phyloP scores from a whole-genome alignment of 1,140 invertebrate species.

The Dendrolimus punctatus region DNA sequence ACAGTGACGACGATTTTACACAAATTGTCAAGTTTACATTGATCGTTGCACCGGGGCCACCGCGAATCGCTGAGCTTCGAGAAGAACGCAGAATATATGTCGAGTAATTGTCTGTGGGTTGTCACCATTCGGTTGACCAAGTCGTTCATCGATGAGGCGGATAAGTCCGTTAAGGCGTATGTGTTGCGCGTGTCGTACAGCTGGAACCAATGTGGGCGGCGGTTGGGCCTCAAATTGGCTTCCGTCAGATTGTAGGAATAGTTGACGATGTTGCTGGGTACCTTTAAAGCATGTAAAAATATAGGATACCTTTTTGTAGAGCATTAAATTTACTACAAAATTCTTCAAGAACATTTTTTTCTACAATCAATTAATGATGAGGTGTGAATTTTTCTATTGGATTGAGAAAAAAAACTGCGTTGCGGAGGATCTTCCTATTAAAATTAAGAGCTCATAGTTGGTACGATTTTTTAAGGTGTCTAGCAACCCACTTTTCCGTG shows the following conservation, averaged over 20 bases:
- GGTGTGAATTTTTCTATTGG: no score
- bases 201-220: constrained; percentile 76
- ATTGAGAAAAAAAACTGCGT: no score
- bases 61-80: constrained; percentile 74
- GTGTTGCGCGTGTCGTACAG: constrained; percentile 79
- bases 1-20: constrained; percentile 74
- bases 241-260: constrained; percentile 85
- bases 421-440: no score
- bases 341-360: no score
- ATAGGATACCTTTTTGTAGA: no score
- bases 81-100: constrained; percentile 64
- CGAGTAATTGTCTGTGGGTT: constrained; percentile 31
- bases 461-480: no score
- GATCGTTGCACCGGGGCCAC: constrained; percentile 65
- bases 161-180: constrained; percentile 72
- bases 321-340: no score
- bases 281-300: no score
- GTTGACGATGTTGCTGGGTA: constrained; percentile 79
- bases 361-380: no score
- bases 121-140: constrained; percentile 71
- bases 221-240: constrained; percentile 76
- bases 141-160: constrained; percentile 60
- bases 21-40: constrained; percentile 73
- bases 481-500: no score
- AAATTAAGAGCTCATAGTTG: no score